A percentile compares a stretch with the other conserved stretches of the same genome.
Evolutionary conservation across 2,113 vertebrate species (phyloP).

Genomic region (Turnix velox): DNA sequence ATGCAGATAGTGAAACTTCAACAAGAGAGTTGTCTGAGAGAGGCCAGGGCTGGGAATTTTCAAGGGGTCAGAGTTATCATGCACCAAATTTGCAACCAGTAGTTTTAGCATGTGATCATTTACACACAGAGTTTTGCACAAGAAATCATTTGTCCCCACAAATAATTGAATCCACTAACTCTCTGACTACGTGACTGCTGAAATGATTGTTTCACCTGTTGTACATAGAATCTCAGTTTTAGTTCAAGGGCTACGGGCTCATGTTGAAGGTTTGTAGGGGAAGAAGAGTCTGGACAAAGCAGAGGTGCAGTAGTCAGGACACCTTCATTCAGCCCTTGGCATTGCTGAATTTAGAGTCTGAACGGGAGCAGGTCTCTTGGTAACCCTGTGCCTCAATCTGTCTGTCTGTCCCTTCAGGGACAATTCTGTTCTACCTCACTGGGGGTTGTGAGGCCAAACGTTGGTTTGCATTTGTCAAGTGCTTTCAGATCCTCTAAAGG

Average conservation of each 20-base stretch:
- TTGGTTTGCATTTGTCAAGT: conserved; percentile 18
- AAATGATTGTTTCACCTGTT: neutral
- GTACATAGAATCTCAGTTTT: neutral
- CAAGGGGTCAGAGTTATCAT: neutral
- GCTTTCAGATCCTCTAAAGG: conserved; percentile 52
- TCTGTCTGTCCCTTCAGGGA: conserved; percentile 50
- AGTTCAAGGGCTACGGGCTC: conserved; percentile 3
- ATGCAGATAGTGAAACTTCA: neutral
- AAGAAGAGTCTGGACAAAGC: neutral
- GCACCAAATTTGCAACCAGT: neutral
- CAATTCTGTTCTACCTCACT: conserved; percentile 62
- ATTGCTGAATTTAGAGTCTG: conserved; percentile 25
- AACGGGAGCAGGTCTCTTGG: conserved; percentile 60
- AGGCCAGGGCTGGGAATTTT: conserved; percentile 30
- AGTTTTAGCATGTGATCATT: conserved; percentile 9
- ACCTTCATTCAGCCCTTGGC: neutral
- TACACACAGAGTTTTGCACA: conserved; percentile 22
- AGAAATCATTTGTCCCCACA: conserved; percentile 1
- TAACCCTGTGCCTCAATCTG: conserved; percentile 66
- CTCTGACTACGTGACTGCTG: neutral
- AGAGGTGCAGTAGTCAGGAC: neutral
- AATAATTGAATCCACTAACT: neutral
- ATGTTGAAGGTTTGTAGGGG: neutral
- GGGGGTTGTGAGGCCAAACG: conserved; percentile 54
- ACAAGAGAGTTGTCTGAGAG: conserved; percentile 8